phyloP scores from a whole-genome alignment of 2,797 vertebrate species.

The Protosalanx chinensis region DNA sequence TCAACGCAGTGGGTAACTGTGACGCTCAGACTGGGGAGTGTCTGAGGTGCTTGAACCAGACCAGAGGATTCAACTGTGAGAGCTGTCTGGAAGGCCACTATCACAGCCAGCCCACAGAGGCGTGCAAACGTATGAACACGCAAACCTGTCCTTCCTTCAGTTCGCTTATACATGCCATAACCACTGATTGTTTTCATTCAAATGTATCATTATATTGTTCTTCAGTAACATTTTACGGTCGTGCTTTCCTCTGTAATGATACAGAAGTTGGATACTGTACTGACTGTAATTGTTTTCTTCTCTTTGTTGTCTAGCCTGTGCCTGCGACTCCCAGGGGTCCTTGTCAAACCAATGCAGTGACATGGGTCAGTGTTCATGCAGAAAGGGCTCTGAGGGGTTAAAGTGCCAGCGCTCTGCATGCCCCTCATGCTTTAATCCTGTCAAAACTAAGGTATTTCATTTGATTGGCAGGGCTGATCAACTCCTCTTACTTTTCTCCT shows the following conservation, averaged over 20 bases:
- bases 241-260: too few species aligned
- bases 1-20: constrained; percentile 73
- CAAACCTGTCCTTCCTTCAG: not conserved
- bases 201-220: too few species aligned
- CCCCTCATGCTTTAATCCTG: constrained; percentile 81
- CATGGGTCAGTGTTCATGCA: constrained; percentile 82
- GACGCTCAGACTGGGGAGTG: constrained; percentile 77
- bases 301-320: constrained; percentile 73
- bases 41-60: constrained; percentile 76
- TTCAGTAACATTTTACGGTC: too few species aligned
- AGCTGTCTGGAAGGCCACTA: constrained; percentile 74
- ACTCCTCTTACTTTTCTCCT: not conserved
- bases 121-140: constrained; percentile 77
- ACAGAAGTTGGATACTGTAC: not conserved
- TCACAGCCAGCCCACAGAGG: constrained; percentile 55
- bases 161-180: not conserved
- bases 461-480: too few species aligned
- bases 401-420: constrained; percentile 78
- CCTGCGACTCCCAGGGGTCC: constrained; percentile 72
- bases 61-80: constrained; percentile 71
- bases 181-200: not conserved
- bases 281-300: not conserved
- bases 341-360: constrained; percentile 70
- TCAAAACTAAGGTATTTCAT: constrained; percentile 77
- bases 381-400: constrained; percentile 77